Conservation (phyloP, 1,140 invertebrate genomes). For the Monochamus saltuarius region DNA sequence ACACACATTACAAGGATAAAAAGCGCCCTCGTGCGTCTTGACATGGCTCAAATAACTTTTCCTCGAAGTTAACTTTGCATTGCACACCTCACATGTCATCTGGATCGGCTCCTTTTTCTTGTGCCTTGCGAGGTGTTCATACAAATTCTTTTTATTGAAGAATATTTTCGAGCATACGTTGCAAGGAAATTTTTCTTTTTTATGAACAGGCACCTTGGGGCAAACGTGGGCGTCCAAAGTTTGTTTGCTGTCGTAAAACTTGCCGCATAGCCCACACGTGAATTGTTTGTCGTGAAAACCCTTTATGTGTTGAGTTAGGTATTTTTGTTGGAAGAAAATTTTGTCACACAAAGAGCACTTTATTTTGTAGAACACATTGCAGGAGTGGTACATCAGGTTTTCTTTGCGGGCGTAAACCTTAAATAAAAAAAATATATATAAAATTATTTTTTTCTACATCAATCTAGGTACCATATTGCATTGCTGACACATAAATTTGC, state of each 20-base stretch:
- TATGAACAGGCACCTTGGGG: conserved; percentile 18
- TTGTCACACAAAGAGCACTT: conserved; percentile 43
- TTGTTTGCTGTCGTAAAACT: conserved; percentile 29
- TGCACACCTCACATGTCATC: conserved; percentile 43
- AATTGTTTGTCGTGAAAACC: conserved; percentile 35
- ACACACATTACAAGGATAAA: conserved; percentile 43
- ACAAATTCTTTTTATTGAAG: conserved; percentile 33
- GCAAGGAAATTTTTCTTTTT: conserved; percentile 37
- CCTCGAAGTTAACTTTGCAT: conserved; percentile 32
- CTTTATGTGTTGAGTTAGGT: conserved; percentile 44
- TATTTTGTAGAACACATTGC: conserved; percentile 27
- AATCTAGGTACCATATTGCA: conserved; percentile 48
- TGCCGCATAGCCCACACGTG: conserved; percentile 36
- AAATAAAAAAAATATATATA: conserved; percentile 24
- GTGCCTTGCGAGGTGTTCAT: conserved; percentile 43
- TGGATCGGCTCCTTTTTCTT: conserved; percentile 19
- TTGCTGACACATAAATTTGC: conserved; percentile 53
- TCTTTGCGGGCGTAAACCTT: conserved; percentile 49
- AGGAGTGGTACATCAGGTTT: conserved; percentile 46
- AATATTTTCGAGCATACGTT: conserved; percentile 46
- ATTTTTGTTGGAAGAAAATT: conserved; percentile 43
- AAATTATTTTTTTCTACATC: neutral
- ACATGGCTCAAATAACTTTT: conserved; percentile 38
- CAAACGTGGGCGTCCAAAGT: conserved; percentile 37
- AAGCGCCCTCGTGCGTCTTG: conserved; percentile 36